phyloP scores from a whole-genome alignment of 2,888 invertebrate species.

The Agriopis marginaria region DNA sequence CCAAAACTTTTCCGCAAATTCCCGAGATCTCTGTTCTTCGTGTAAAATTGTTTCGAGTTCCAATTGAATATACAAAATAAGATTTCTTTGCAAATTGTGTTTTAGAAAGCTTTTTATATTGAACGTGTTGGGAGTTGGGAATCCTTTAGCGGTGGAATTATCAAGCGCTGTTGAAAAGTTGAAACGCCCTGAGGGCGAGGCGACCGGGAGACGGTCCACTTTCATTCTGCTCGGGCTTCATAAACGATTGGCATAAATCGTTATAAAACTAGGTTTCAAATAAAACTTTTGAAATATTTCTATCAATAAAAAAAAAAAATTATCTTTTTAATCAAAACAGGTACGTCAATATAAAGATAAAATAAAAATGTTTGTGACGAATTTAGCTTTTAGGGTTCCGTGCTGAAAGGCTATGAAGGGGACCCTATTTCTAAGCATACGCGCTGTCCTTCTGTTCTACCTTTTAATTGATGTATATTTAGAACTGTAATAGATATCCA shows the following conservation, averaged over 20 bases:
- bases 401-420: too few relatives aligned
- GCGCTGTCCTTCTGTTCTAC: too few relatives aligned
- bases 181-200: not conserved
- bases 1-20: constrained; percentile 35
- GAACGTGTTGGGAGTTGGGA: constrained; percentile 29
- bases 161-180: constrained; percentile 2
- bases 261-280: not conserved
- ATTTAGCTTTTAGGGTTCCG: too few relatives aligned
- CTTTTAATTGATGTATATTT: too few relatives aligned
- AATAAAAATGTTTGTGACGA: too few relatives aligned
- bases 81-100: constrained; percentile 41
- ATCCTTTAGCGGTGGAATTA: constrained; percentile 29
- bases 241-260: not conserved
- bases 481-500: too few relatives aligned
- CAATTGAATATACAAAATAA: constrained; percentile 41
- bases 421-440: too few relatives aligned
- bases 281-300: too few relatives aligned
- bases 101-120: constrained; percentile 41
- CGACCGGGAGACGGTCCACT: not conserved
- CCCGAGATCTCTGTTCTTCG: constrained; percentile 36
- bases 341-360: too few relatives aligned
- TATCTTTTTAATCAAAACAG: too few relatives aligned
- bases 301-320: too few relatives aligned
- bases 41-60: constrained; percentile 44
- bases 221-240: not conserved